phyloP scores from a whole-genome alignment of 2,797 vertebrate genomes.

The Petrocephalus sullivani region DNA sequence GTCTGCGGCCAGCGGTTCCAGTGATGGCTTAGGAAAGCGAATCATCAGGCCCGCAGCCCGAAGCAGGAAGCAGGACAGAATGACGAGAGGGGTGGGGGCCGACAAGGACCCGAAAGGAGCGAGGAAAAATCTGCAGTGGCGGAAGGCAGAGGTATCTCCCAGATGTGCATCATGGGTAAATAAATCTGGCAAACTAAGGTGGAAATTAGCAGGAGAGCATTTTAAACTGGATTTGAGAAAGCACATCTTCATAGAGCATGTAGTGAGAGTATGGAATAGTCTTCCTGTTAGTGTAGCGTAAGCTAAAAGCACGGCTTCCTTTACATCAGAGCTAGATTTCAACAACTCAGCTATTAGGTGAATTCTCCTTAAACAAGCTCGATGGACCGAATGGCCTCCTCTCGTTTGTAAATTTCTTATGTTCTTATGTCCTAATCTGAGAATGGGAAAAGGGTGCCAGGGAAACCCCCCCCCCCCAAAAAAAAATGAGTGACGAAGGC shows the following conservation, averaged over 20 bases:
- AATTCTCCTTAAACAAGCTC: too few relatives aligned
- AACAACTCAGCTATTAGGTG: too few relatives aligned
- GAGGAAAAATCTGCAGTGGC: neutral
- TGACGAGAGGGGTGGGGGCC: neutral
- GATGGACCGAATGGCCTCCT: too few relatives aligned
- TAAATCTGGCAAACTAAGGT: neutral
- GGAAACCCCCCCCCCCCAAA: neutral
- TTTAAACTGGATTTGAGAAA: too few relatives aligned
- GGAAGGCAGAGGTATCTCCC: neutral
- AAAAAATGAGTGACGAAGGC: neutral
- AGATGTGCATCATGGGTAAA: neutral
- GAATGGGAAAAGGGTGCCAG: neutral
- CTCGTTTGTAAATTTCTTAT: too few relatives aligned
- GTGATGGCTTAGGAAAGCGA: slow-evolving; percentile 46
- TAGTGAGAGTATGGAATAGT: too few relatives aligned
- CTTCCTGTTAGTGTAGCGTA: too few relatives aligned
- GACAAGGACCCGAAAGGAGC: neutral
- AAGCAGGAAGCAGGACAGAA: neutral
- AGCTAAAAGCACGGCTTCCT: too few relatives aligned
- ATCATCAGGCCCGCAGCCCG: neutral
- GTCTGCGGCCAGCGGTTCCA: slow-evolving; percentile 33
- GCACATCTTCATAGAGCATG: too few relatives aligned
- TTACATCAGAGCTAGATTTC: too few relatives aligned
- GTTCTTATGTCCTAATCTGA: neutral
- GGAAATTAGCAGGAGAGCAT: too few relatives aligned